These are phyloP conservation scores for Leucoraja ocellata DNA, from an alignment of 2,797 vertebrate genomes.

Conservation along the genomic window DNA sequence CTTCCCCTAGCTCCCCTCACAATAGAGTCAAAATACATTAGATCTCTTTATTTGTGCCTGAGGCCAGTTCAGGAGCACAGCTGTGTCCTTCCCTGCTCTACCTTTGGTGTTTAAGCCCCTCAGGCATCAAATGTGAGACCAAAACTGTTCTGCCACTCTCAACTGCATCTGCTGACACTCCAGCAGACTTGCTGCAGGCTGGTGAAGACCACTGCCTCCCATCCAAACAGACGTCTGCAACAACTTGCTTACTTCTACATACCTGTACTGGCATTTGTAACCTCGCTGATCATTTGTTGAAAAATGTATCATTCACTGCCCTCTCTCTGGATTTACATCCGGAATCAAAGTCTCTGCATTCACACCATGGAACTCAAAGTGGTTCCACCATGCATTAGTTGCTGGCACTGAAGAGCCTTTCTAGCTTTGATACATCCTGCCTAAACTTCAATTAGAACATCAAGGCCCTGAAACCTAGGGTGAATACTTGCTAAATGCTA, in stretches of 20 bases:
- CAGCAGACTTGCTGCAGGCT: slow-evolving; percentile 64
- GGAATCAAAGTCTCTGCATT: slow-evolving; percentile 61
- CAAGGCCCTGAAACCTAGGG: slow-evolving; percentile 53
- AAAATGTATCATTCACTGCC: slow-evolving; percentile 69
- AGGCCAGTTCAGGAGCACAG: slow-evolving; percentile 83
- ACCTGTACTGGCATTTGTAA: slow-evolving; percentile 72
- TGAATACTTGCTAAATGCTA: slow-evolving; percentile 48
- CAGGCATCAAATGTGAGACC: slow-evolving; percentile 79
- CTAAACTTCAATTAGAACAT: slow-evolving; percentile 53
- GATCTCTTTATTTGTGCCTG: slow-evolving; percentile 90
- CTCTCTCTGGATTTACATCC: slow-evolving; percentile 57
- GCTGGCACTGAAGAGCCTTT: slow-evolving; percentile 43
- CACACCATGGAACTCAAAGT: slow-evolving; percentile 37
- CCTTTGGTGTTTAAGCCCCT: slow-evolving; percentile 87
- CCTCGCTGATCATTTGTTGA: slow-evolving; percentile 56
- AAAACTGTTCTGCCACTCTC: slow-evolving; percentile 59
- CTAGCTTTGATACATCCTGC: slow-evolving; percentile 56
- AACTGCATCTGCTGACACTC: slow-evolving; percentile 75
- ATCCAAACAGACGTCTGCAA: slow-evolving; percentile 75
- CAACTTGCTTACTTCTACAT: slow-evolving; percentile 81
- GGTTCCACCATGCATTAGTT: slow-evolving; percentile 44
- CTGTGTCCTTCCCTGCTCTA: slow-evolving; percentile 85
- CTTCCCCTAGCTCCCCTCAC: slow-evolving; percentile 72
- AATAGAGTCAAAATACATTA: slow-evolving; percentile 80
- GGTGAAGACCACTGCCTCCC: slow-evolving; percentile 53